These are phyloP conservation scores for Limonius californicus DNA, from an alignment of 1,140 invertebrate species.

Conservation along the genomic window DNA sequence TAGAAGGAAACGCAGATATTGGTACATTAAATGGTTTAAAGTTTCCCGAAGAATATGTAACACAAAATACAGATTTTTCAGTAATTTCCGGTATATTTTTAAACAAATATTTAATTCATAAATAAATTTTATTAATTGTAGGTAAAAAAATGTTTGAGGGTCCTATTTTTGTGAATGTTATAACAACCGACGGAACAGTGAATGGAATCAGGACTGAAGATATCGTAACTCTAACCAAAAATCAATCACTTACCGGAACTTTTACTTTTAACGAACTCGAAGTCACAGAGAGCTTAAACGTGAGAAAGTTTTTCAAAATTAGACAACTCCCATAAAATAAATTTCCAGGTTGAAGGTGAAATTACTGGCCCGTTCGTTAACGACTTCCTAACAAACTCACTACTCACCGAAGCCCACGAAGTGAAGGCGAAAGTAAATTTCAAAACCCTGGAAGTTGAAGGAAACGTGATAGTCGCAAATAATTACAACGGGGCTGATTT, in stretches of 20 bases:
- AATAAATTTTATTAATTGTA: not conserved
- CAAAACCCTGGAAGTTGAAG: constrained; percentile 46
- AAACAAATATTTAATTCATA: no score
- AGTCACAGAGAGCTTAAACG: constrained; percentile 46
- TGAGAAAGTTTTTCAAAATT: no score
- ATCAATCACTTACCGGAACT: constrained; percentile 43
- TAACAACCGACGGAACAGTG: constrained; percentile 39
- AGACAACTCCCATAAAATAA: no score
- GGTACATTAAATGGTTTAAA: constrained; percentile 50
- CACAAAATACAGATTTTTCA: constrained; percentile 19
- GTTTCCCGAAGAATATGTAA: constrained; percentile 50
- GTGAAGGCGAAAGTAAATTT: constrained; percentile 49
- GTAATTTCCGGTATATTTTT: constrained; percentile 20
- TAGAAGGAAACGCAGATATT: no score
- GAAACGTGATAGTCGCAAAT: constrained; percentile 44
- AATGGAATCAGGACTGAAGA: constrained; percentile 42
- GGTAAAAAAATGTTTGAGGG: constrained; percentile 28
- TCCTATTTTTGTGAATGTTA: constrained; percentile 24
- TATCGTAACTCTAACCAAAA: constrained; percentile 41
- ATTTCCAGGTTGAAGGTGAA: constrained; percentile 46
- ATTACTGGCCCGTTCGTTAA: constrained; percentile 46
- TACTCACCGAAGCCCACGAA: constrained; percentile 40
- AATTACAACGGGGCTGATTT: constrained; percentile 41
- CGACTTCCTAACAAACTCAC: constrained; percentile 48
- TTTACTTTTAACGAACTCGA: constrained; percentile 48